A percentile compares a stretch with the other conserved stretches of the same genome.
phyloP scores from a whole-genome alignment of 2,797 vertebrate genomes.

The Xerus rutilus region DNA sequence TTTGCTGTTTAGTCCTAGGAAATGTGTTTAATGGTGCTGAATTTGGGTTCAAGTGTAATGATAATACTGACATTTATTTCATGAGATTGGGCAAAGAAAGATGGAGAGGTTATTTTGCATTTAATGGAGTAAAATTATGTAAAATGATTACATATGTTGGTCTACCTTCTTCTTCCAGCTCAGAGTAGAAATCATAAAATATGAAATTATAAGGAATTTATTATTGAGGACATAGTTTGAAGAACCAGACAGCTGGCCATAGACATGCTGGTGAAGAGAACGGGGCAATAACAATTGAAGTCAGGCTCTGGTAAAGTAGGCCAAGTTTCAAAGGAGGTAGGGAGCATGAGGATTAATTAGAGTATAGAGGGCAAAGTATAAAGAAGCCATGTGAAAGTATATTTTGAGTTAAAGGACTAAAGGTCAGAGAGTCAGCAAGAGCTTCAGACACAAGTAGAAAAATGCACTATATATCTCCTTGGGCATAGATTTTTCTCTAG shows the following conservation, averaged over 20 bases:
- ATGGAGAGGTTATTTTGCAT: not conserved
- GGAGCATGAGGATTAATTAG: not conserved
- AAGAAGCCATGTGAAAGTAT: not conserved
- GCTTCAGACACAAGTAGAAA: not conserved
- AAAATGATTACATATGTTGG: not conserved
- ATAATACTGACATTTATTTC: not conserved
- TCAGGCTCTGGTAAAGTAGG: not conserved
- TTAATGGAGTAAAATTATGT: not conserved
- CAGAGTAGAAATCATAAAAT: not conserved
- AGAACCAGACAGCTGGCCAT: not conserved
- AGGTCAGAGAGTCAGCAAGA: not conserved
- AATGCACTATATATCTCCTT: not conserved
- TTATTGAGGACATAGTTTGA: not conserved
- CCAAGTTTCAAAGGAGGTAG: not conserved
- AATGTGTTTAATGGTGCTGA: not conserved
- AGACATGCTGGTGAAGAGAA: not conserved
- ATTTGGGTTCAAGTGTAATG: not conserved
- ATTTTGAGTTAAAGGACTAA: not conserved
- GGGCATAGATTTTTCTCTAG: not conserved
- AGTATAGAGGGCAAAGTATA: not conserved
- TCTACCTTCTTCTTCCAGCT: not conserved
- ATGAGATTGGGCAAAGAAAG: not conserved
- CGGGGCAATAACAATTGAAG: not conserved
- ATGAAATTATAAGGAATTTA: not conserved
- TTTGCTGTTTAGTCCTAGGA: not conserved